Percentiles rank a stretch among this genome's conserved stretches.
Conservation (phyloP, 2,113 vertebrate species). For the Atrichornis clamosus region DNA sequence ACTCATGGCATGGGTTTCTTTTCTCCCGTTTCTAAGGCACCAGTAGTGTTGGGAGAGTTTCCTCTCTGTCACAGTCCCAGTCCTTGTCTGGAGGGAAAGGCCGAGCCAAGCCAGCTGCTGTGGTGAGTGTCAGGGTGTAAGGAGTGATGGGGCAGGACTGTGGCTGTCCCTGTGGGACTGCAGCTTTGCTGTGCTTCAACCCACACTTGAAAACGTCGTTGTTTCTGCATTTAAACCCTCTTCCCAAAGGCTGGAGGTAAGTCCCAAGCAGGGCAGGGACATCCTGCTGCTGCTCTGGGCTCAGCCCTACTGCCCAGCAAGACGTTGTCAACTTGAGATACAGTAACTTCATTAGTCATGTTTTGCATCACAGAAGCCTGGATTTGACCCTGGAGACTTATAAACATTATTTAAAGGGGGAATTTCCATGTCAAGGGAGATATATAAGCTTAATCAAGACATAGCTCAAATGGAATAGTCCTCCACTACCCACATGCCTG, state of each 20-base stretch:
- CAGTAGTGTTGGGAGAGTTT: not conserved
- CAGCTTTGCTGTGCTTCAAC: not conserved
- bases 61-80: not conserved
- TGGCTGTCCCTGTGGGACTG: not conserved
- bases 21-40: not conserved
- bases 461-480: not conserved
- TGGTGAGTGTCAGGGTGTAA: not conserved
- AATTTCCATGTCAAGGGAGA: not conserved
- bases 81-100: not conserved
- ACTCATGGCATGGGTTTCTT: not conserved
- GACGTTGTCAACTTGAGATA: not conserved
- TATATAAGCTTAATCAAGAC: not conserved
- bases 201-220: not conserved
- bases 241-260: not conserved
- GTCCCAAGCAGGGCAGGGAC: not conserved
- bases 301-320: not conserved
- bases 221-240: not conserved
- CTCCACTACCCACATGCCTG: not conserved
- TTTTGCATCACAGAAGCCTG: slow-evolving; percentile 8
- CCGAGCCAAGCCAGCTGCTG: not conserved
- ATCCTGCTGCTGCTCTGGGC: not conserved
- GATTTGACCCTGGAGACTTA: slow-evolving; percentile 21
- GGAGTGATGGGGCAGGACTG: not conserved
- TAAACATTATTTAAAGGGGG: not conserved
- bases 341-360: not conserved